Percentiles rank a stretch among this genome's conserved stretches.
phyloP scores from a whole-genome alignment of 2,113 vertebrate species.

The Perccottus glenii region DNA sequence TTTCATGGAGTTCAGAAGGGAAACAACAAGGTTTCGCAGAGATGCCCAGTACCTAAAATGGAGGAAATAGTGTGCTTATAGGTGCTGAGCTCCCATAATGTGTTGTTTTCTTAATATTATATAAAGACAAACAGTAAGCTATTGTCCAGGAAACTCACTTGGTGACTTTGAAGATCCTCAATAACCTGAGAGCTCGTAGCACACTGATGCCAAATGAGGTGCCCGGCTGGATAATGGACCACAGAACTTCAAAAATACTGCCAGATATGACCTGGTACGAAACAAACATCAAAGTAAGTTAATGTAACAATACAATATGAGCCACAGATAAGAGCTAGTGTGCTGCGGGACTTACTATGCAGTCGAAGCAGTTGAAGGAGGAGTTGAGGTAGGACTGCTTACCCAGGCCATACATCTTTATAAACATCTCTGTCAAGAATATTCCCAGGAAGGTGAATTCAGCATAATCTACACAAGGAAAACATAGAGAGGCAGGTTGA shows the following conservation, averaged over 20 bases:
- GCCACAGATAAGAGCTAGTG: not conserved
- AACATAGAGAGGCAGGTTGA: not conserved
- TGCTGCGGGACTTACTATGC: conserved; percentile 84
- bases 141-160: conserved; percentile 83
- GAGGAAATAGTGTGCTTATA: conserved; percentile 3
- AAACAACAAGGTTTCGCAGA: conserved; percentile 93
- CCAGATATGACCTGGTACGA: conserved; percentile 89
- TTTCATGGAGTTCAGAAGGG: conserved; percentile 97
- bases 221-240: conserved; percentile 93
- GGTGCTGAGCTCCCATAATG: not conserved
- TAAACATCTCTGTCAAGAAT: conserved; percentile 95
- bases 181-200: conserved; percentile 96
- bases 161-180: conserved; percentile 99
- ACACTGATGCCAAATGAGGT: conserved; percentile 97
- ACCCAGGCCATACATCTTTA: conserved; percentile 95
- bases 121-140: not conserved
- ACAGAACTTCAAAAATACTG: conserved; percentile 96
- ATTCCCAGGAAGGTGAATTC: conserved; percentile 96
- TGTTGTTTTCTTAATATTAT: not conserved
- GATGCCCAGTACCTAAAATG: conserved; percentile 92
- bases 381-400: conserved; percentile 93
- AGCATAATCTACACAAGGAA: conserved; percentile 85
- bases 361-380: conserved; percentile 97
- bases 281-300: conserved; percentile 17
- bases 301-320: not conserved